These are phyloP conservation scores for Eciton burchellii DNA, from an alignment of 1,140 invertebrate species.

Conservation along the genomic window DNA sequence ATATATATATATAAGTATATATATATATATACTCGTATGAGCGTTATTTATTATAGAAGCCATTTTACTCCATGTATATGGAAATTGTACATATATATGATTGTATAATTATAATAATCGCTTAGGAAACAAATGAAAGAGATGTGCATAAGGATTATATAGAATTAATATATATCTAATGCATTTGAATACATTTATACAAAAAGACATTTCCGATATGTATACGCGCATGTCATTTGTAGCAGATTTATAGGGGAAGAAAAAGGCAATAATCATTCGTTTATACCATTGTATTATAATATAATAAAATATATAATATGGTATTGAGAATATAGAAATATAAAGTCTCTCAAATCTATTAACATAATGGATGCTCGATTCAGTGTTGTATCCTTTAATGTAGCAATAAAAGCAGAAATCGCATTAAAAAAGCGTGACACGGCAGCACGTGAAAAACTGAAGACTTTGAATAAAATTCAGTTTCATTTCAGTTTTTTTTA, in stretches of 20 bases:
- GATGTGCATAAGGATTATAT: constrained; percentile 54
- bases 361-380: not conserved
- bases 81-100: constrained; percentile 64
- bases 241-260: constrained; percentile 50
- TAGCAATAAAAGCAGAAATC: not conserved
- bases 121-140: constrained; percentile 62
- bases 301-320: constrained; percentile 60
- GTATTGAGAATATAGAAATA: constrained; percentile 8
- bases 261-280: constrained; percentile 70
- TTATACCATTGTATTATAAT: constrained; percentile 65
- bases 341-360: constrained; percentile 15
- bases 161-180: constrained; percentile 72
- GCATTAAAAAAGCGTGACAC: not conserved
- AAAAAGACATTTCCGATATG: constrained; percentile 56
- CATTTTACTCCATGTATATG: constrained; percentile 68
- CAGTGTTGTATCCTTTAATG: not conserved
- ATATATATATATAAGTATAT: constrained; percentile 64
- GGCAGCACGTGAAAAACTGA: constrained; percentile 6
- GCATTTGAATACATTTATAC: constrained; percentile 75
- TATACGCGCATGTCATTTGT: constrained; percentile 59
- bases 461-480: constrained; percentile 27
- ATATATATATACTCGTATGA: constrained; percentile 24
- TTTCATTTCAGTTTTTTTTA: not conserved
- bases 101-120: constrained; percentile 19
- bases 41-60: constrained; percentile 75